Evolutionary conservation across 2,888 invertebrate genomes (phyloP).

Genomic region (Caenorhabditis macrosperma): DNA sequence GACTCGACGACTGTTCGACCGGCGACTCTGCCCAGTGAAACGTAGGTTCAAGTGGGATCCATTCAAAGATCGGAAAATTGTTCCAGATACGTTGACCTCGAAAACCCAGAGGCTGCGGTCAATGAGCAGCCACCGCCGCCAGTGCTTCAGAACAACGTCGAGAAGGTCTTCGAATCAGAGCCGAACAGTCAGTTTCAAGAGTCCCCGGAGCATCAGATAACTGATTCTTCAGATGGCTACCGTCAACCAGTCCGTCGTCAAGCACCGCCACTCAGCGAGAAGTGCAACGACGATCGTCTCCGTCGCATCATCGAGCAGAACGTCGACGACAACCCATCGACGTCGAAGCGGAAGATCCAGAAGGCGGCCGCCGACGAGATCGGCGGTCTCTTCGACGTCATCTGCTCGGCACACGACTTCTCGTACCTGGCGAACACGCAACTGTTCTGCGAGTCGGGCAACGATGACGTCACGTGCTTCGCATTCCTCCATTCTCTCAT

Average conservation of each 20-base stretch:
- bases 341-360: slow-evolving; percentile 72
- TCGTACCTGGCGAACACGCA: slow-evolving; percentile 74
- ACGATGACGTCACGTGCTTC: slow-evolving; percentile 73
- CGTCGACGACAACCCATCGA: slow-evolving; percentile 70
- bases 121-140: slow-evolving; percentile 48
- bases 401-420: slow-evolving; percentile 73
- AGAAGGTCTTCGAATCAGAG: slow-evolving; percentile 65
- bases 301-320: slow-evolving; percentile 68
- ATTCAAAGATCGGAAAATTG: not conserved
- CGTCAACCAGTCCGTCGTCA: slow-evolving; percentile 65
- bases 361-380: slow-evolving; percentile 71
- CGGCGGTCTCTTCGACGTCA: slow-evolving; percentile 73
- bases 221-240: slow-evolving; percentile 59
- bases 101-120: slow-evolving; percentile 59
- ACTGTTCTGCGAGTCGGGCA: slow-evolving; percentile 73
- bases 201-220: not conserved
- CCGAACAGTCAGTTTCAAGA: slow-evolving; percentile 54
- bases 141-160: slow-evolving; percentile 50
- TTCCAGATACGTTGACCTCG: slow-evolving; percentile 65
- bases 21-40: slow-evolving; percentile 64
- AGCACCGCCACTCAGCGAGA: slow-evolving; percentile 61
- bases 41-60: slow-evolving; percentile 13
- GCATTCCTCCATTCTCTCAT: slow-evolving; percentile 74
- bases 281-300: slow-evolving; percentile 71
- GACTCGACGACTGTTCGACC: slow-evolving; percentile 35